Base-by-base conservation (phyloP, 2,113 vertebrate genomes). In the Perca fluviatilis region DNA sequence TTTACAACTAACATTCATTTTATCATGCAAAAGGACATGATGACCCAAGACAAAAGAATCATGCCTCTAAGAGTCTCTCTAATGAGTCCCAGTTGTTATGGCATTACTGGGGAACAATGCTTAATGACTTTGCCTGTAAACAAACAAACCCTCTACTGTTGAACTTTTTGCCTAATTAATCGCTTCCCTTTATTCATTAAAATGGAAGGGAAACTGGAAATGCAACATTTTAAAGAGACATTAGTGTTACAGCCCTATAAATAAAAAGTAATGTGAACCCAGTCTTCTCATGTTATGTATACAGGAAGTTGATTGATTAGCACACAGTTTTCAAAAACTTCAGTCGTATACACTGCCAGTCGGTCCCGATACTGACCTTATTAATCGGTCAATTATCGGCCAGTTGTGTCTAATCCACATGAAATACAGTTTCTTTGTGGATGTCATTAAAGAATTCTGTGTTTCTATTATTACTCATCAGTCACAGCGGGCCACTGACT, bases 111-210 rank as follows among this genome's bases (percentile, higher is more conserved):
- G 82, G 89, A 86, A 66, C 21, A 10, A 73, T 25, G 53, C 78
- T 79, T 87, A 84, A 88, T 85, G 88, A 83, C 68, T 74, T 83
- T 33, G 56, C 16, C 49, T 78, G 50, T 50, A 93, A 91, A 92
- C 84, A 88, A 90, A 90, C 83, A 87, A 79, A 89, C 36, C 46
- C 53, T 66, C 50, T 33, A 33, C 63, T 77, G 76, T 71, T 74
- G n/a, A 57, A 58, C 61, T 57, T 11, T 40, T 72, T 21, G 70
- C 30, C 68, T 91, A 88, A 91, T 91, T 88, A 79, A 80, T 89
- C 62, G 87, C 53, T 68, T 69, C 21, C 61, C 30, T 33, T 43
- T 4, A 6, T 67, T 86, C 23, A 83, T 85, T 74, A 81, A 73
- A 75, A 50, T 49, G 12, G 9, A 53, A 16, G 19, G 47, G 19